Conservation (phyloP, 2,888 invertebrate genomes). For the Erebia ligea region DNA sequence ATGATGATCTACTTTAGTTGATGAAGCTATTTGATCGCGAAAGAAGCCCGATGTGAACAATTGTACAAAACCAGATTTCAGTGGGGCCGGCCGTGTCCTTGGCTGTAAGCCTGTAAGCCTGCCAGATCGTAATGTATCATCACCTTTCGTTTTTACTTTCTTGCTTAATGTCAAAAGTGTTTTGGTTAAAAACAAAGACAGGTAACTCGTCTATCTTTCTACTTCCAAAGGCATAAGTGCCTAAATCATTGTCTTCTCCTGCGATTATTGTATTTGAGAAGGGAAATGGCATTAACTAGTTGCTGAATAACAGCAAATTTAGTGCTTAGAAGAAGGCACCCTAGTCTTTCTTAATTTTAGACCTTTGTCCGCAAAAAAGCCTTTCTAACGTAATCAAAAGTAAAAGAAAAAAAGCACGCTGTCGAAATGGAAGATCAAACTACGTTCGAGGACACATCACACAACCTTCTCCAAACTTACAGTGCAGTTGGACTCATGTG, state of each 20-base stretch:
- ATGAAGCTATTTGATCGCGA: not conserved
- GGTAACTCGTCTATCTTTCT: not conserved
- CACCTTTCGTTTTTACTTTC: not conserved
- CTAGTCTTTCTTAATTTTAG: not conserved
- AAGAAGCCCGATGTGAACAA: too few species aligned
- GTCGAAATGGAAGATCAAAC: slow-evolving; percentile 3
- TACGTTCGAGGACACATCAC: not conserved
- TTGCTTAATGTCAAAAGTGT: not conserved
- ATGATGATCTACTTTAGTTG: not conserved
- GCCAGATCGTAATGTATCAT: not conserved
- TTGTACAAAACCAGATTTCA: too few species aligned
- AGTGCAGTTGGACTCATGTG: not conserved
- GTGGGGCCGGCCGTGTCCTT: too few species aligned
- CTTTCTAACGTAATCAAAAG: slow-evolving; percentile 22
- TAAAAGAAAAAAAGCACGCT: slow-evolving; percentile 13
- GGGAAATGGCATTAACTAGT: not conserved
- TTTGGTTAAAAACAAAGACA: not conserved
- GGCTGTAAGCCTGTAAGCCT: too few species aligned
- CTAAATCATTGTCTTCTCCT: too few species aligned
- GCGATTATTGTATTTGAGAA: not conserved
- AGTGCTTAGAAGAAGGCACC: not conserved
- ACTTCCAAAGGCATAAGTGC: too few species aligned
- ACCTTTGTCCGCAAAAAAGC: slow-evolving; percentile 7
- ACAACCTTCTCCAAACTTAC: not conserved
- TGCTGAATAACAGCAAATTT: not conserved